Evolutionary conservation across 2,797 vertebrate species (phyloP), one percentile per base, ranked within the genome.

Genomic region (Argentina silus): DNA sequence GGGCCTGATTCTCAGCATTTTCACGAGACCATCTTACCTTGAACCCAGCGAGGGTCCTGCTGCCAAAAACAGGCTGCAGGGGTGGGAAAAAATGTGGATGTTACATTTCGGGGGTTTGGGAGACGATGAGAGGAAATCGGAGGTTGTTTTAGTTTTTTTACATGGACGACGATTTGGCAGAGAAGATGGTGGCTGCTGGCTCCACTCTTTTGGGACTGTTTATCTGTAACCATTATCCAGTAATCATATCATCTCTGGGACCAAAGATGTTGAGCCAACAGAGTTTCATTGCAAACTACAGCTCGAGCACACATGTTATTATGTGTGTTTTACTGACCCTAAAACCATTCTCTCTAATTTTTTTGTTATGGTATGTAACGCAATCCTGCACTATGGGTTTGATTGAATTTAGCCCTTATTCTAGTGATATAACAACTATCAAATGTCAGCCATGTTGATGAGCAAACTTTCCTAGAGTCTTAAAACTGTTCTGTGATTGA

Each of bases 131-230:
- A 55, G 6, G 50, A 21, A 45, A 44, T 56, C 3, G 8, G 36
- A 3, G 42, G 15, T 47, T 23, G 3, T 2, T 53, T 63, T 6
- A 17, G n/a, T 55, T 55, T 7, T 11, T 72, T 15, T 47, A 12
- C 51, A 51, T 10, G 23, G 63, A 62, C 53, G 61, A 48, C n/a
- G 17, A 55, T 51, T 74, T 74, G 66, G 66, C 57, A 21, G 21
- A 17, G 27, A 53, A 67, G 21, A n/a, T 7, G 21, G 12, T 48
- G 12, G 15, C 47, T 56, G 43, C 56, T 62, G 27, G 19, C 57
- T 21, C 21, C 42, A 21, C 6, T 61, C 19, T 44, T 50, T 0
- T 9, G 57, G 45, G 17, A 47, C 43, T 50, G 15, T 47, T 67
- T 23, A 57, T 47, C 56, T 50, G 6, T 53, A 45, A 8, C 11